Evolutionary conservation across 92 coral and sea anemone genomes (phyloP), one percentile per base, ranked within the genome.

Genomic region (Phymanthus crucifer): DNA sequence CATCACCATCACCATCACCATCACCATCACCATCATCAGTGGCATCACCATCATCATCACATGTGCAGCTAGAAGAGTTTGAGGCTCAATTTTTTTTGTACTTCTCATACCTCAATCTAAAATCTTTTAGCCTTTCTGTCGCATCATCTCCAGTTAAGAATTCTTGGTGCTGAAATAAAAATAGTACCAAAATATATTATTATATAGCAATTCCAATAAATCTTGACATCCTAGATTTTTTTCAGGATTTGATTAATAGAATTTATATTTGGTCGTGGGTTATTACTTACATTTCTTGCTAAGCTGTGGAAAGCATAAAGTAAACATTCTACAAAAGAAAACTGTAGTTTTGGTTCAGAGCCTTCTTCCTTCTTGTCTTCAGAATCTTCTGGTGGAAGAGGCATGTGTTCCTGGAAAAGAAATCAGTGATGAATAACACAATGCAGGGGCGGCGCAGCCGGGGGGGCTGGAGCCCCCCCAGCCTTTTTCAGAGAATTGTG

Each of bases 281-380:
- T 8, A 38, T 7, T 29, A 80, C 90, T 71, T 66, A 90, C 93
- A 87, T 81, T 85, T 84, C 79, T 91, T 50, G 91, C 99, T 48
- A 95, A 83, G 76, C 91, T 93, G 67, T 95, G 99, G 74, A 95
- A 95, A 1, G 94, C 86, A 78, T 84, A 91, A 73, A 95, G 95
- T 52, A 95, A 93, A 54, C 99, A 95, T 71, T 95, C 99, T 29
- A 95, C 99, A 38, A 88, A 90, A 6, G 99, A 95, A 78, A 95
- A 95, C 85, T 93, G 96, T 34, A 95, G 76, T 47, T 95, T 94
- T 33, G 99, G 98, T 80, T 95, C 94, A 19, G 91, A 13, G 27
- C 75, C 72, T 71, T 95, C 98, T 29, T 92, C 92, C 33, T 84
- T 71, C 11, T 73, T 75, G 40, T 86, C 84, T 40, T 83, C 90